A percentile compares a stretch with the other conserved stretches of the same genome.
These are phyloP conservation scores for Drosophila tsacasi DNA, from an alignment of 1,140 invertebrate species.

Conservation along the genomic window DNA sequence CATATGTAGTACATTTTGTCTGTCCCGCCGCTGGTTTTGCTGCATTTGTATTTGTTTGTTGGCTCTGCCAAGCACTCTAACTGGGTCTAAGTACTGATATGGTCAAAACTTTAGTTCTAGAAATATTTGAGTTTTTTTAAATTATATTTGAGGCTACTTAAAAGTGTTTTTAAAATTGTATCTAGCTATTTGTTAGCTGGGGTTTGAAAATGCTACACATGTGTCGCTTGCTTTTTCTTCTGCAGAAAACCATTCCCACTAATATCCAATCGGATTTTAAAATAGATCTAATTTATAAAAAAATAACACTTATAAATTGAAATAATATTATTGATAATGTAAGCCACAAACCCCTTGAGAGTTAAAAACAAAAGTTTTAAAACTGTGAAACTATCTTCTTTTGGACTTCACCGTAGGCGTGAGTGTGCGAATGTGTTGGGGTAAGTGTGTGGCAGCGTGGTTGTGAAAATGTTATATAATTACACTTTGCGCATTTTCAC, in stretches of 20 bases:
- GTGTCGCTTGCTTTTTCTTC: background rate
- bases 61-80: constrained; percentile 48
- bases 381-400: background rate
- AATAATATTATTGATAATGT: background rate
- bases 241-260: background rate
- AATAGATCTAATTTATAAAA: background rate
- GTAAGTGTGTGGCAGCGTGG: constrained; percentile 37
- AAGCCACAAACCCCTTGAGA: background rate
- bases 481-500: constrained; percentile 82
- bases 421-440: constrained; percentile 13
- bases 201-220: background rate
- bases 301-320: no score
- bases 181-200: no score
- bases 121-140: background rate
- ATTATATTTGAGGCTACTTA: background rate
- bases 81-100: constrained; percentile 7
- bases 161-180: background rate
- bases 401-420: background rate
- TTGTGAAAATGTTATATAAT: constrained; percentile 81
- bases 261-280: background rate
- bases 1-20: constrained; percentile 72
- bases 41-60: constrained; percentile 76
- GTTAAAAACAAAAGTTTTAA: background rate
- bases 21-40: constrained; percentile 43
- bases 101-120: background rate